Base-by-base conservation (phyloP, 2,113 vertebrate species). In the Mellivora capensis region DNA sequence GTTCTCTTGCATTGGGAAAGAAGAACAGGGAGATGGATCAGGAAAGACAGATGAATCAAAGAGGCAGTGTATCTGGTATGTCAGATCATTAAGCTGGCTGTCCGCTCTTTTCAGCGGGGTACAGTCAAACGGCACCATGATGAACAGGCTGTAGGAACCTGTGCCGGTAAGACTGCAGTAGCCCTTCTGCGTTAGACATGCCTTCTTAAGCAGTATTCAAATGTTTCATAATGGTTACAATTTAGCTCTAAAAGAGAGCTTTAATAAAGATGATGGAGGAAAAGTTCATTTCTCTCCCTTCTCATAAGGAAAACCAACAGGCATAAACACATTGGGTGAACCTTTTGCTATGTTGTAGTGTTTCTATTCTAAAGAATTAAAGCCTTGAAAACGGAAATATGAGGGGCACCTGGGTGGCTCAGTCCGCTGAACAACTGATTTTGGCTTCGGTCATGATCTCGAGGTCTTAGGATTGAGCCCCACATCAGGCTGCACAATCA, bases 351-450 rank as follows among this genome's bases (percentile, higher is more conserved):
- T 14, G 37, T 23, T 85, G 49, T 10, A 82, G 52, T 21, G 20
- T n/a, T 59, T 92, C 91, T 64, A 52, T 72, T 90, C 44, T 90
- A 97, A 91, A 83, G 76, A 90, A 83, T 72, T 4, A 86, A 93
- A 94, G 54, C 29, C 39, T 80, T 72, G 59, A 23, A 71, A 37
- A 37, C 29, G 6, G 57, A 97, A 95, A 85, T 29, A n/a, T 5
- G 11, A 37, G 67, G 67, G 34, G 8, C 8, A 7, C 67, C 18
- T 20, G 67, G 18, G 34, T 37, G 67, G 67, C 7, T 54, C 52
- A 54, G 52, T 54, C 52, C 5, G 17, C 52, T 69, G 7, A 37
- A 34, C 15, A n/a, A 6, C 34, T 21, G 67, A n/a, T n/a, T 69
- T 69, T 10, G 18, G 34, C 34, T 69, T 34, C n/a, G 18, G 67